phyloP scores from a whole-genome alignment of 2,113 vertebrate species.

The Raja brachyura region DNA sequence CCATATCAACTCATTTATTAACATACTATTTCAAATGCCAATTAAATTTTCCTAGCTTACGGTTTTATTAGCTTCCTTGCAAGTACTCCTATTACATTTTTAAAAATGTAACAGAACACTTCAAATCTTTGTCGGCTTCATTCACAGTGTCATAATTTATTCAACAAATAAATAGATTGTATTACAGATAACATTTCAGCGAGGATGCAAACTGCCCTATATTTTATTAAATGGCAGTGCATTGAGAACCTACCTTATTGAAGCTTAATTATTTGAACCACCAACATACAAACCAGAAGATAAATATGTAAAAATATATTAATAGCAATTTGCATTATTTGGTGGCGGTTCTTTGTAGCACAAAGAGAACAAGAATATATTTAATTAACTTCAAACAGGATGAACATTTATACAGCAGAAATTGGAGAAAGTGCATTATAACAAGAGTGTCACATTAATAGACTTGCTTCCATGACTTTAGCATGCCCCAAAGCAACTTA shows the following conservation, averaged over 20 bases:
- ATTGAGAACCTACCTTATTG: background rate
- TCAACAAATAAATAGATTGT: background rate
- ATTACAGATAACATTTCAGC: slow-evolving; percentile 3
- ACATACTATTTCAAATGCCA: no score
- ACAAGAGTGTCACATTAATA: background rate
- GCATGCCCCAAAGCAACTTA: no score
- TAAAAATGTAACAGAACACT: no score
- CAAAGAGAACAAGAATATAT: background rate
- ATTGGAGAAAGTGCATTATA: background rate
- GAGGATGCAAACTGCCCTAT: background rate
- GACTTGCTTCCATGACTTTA: background rate
- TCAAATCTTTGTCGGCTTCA: background rate
- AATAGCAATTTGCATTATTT: background rate
- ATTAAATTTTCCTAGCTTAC: no score
- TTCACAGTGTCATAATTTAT: background rate
- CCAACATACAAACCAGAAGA: background rate
- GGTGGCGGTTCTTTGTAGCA: background rate
- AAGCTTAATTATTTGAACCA: background rate
- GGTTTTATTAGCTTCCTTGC: no score
- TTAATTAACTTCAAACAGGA: background rate
- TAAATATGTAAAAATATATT: background rate
- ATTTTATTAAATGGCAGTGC: background rate
- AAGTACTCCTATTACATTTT: no score
- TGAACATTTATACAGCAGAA: background rate
- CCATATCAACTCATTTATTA: no score